These are phyloP conservation scores for Plectus sambesii DNA, from an alignment of 1,140 invertebrate species.

Conservation along the genomic window DNA sequence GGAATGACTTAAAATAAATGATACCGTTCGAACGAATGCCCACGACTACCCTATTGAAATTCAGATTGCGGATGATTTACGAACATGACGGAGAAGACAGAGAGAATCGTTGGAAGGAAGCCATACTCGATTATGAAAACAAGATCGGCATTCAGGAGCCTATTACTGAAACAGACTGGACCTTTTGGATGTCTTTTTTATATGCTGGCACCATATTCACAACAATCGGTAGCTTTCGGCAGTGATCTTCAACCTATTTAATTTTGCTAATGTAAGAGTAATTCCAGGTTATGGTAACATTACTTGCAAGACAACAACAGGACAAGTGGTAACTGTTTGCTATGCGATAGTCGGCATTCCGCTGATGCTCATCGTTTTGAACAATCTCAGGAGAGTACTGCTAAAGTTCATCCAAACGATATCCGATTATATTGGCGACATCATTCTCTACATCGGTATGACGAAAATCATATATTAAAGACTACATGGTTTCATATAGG, in stretches of 20 bases:
- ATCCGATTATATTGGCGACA: conserved; percentile 9
- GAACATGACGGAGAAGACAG: conserved; percentile 16
- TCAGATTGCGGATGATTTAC: too few species aligned
- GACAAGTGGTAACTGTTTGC: conserved; percentile 84
- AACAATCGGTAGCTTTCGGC: conserved; percentile 28
- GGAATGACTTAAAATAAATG: conserved; percentile 1
- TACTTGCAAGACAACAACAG: conserved; percentile 75
- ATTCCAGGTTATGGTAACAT: conserved; percentile 82
- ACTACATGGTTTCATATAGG: conserved; percentile 2
- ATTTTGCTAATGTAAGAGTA: neutral
- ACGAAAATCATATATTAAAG: conserved; percentile 1
- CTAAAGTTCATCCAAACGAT: conserved; percentile 70
- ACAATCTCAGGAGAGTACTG: conserved; percentile 90
- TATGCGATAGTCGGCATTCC: conserved; percentile 90
- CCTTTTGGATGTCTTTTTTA: conserved; percentile 32
- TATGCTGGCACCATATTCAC: conserved; percentile 38
- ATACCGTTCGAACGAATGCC: too few species aligned
- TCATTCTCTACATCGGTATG: conserved; percentile 16
- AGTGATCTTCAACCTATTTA: too few species aligned
- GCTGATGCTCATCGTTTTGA: conserved; percentile 78
- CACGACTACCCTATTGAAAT: too few species aligned
- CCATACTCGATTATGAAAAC: conserved; percentile 29
- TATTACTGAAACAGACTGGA: conserved; percentile 27
- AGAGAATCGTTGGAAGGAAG: conserved; percentile 27
- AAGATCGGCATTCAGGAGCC: conserved; percentile 23